Conservation (phyloP, 1,140 invertebrate genomes). For the Meteorus sp. region DNA sequence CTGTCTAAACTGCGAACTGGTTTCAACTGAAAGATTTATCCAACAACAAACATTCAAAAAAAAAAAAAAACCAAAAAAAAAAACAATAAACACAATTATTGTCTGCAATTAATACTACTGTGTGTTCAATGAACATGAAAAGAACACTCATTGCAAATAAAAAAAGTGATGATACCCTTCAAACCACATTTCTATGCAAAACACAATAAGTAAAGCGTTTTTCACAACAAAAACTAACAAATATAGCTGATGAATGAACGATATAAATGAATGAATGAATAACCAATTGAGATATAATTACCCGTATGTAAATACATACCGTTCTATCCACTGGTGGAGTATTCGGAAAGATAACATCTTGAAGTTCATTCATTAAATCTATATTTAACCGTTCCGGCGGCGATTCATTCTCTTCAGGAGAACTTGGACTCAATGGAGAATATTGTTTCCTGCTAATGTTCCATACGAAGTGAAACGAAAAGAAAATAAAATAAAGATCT, state of each 20-base stretch:
- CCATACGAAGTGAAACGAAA: slow-evolving; percentile 22
- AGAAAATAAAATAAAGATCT: not conserved
- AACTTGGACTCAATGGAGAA: slow-evolving; percentile 59
- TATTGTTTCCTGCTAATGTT: slow-evolving; percentile 55
- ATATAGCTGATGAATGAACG: not conserved
- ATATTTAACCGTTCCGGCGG: slow-evolving; percentile 59
- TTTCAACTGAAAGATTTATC: slow-evolving; percentile 61
- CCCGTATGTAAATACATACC: slow-evolving; percentile 54
- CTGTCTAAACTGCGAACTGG: slow-evolving; percentile 65
- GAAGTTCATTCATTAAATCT: slow-evolving; percentile 69
- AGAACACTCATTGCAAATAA: too few relatives aligned
- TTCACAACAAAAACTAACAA: slow-evolving; percentile 18
- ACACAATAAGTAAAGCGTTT: not conserved
- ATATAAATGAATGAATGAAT: slow-evolving; percentile 9
- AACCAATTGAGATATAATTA: too few relatives aligned
- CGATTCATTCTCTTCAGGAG: slow-evolving; percentile 57
- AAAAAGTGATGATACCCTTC: not conserved
- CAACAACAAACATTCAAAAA: slow-evolving; percentile 25
- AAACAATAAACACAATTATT: too few relatives aligned
- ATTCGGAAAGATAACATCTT: slow-evolving; percentile 64
- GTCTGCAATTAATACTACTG: too few relatives aligned
- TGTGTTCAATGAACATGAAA: too few relatives aligned
- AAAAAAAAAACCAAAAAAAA: slow-evolving; percentile 29
- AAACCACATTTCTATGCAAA: not conserved
- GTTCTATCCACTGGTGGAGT: slow-evolving; percentile 61